These are phyloP conservation scores for Girardinichthys multiradiatus DNA, from an alignment of 2,113 vertebrate species.

Conservation along the genomic window DNA sequence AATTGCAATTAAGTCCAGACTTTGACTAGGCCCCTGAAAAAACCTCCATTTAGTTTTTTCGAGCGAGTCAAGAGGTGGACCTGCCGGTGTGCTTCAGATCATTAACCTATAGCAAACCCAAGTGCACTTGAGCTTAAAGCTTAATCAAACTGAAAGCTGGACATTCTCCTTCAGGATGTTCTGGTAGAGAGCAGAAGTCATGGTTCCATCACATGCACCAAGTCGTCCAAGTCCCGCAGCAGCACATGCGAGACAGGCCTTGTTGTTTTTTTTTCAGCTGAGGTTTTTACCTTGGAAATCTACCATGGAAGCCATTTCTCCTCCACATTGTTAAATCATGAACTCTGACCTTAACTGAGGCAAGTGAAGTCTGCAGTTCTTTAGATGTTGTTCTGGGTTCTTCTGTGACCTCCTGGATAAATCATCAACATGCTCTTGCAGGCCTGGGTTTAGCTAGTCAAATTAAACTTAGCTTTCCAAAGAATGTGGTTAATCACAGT, in stretches of 20 bases:
- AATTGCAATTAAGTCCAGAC: too few relatives aligned
- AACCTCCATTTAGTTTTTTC: neutral
- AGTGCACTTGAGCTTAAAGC: neutral
- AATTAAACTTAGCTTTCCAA: too few relatives aligned
- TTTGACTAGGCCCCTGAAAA: neutral
- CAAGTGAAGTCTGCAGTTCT: neutral
- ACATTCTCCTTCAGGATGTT: neutral
- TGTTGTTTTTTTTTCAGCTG: too few relatives aligned
- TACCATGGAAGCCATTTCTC: neutral
- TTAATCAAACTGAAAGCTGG: neutral
- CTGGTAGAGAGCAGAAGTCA: neutral
- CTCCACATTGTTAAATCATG: neutral
- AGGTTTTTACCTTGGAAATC: neutral
- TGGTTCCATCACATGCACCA: too few relatives aligned
- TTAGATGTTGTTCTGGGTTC: neutral
- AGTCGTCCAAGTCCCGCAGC: too few relatives aligned
- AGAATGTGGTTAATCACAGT: too few relatives aligned
- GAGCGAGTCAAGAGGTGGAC: neutral
- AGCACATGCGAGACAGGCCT: too few relatives aligned
- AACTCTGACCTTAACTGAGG: too few relatives aligned
- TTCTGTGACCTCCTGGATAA: too few relatives aligned
- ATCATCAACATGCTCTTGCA: too few relatives aligned
- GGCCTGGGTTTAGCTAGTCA: too few relatives aligned
- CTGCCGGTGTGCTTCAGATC: neutral
- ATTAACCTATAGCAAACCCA: neutral